Conservation (phyloP, 2,888 invertebrate species). For the Allophyes oxyacanthae region DNA sequence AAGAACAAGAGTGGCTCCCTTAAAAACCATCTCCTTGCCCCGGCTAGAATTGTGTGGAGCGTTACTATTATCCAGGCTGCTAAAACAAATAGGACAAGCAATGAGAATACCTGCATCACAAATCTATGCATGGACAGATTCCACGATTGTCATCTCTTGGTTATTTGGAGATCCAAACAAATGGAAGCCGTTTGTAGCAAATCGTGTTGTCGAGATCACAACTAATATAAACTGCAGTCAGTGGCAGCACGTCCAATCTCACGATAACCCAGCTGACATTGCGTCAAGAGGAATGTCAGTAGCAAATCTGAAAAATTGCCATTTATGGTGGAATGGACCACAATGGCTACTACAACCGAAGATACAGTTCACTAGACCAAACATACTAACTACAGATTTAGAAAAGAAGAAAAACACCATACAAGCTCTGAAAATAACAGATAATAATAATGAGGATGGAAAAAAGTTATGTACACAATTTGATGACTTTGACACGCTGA, state of each 20-base stretch:
- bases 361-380: constrained; percentile 12
- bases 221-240: no score
- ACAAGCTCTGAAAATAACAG: not conserved
- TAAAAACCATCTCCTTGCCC: constrained; percentile 13
- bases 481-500: constrained; percentile 6
- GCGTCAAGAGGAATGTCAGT: constrained; percentile 15
- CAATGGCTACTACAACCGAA: constrained; percentile 2
- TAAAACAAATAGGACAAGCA: constrained; percentile 5
- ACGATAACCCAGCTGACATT: constrained; percentile 13
- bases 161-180: constrained; percentile 44
- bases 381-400: not conserved
- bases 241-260: constrained; percentile 13
- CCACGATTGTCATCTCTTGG: constrained; percentile 53
- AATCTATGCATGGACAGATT: constrained; percentile 58
- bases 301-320: constrained; percentile 2
- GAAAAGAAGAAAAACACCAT: constrained; percentile 2
- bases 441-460: not conserved
- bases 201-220: constrained; percentile 39
- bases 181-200: constrained; percentile 54
- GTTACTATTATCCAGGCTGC: not conserved
- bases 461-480: constrained; percentile 1
- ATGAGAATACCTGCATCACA: constrained; percentile 19
- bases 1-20: constrained; percentile 11
- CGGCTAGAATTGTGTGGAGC: constrained; percentile 16
- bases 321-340: constrained; percentile 21